A percentile compares a stretch with the other conserved stretches of the same genome.
These are phyloP conservation scores for Cyrtonyx montezumae DNA, from an alignment of 2,113 vertebrate species.

Conservation along the genomic window DNA sequence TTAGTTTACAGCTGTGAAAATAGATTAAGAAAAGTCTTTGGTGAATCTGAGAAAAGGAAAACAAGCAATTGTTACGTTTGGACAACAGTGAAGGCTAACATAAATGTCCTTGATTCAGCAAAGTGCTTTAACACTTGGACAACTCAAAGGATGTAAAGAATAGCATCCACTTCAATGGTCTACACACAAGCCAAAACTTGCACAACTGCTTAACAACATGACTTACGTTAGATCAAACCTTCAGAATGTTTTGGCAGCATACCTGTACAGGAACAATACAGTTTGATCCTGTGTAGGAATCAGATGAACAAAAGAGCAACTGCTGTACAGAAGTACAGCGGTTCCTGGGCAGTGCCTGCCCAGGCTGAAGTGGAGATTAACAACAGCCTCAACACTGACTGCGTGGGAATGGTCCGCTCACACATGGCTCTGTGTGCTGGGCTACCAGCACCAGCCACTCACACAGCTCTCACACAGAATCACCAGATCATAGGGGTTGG, in stretches of 20 bases:
- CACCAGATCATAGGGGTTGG: no score
- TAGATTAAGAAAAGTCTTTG: not conserved
- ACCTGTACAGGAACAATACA: not conserved
- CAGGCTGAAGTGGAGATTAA: not conserved
- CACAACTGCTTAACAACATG: not conserved
- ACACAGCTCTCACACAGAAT: not conserved
- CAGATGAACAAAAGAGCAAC: not conserved
- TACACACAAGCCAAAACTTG: not conserved
- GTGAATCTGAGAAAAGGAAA: conserved; percentile 4
- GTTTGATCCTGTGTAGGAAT: not conserved
- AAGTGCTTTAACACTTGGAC: not conserved
- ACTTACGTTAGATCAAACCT: not conserved
- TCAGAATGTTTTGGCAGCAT: not conserved
- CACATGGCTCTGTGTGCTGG: not conserved
- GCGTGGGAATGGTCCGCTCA: no score
- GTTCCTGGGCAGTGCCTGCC: not conserved
- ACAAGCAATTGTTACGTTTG: not conserved
- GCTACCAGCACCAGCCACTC: not conserved
- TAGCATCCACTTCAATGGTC: not conserved
- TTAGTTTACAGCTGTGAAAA: conserved; percentile 25
- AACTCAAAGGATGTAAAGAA: not conserved
- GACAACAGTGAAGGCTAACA: not conserved
- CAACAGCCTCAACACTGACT: not conserved
- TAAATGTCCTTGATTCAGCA: not conserved
- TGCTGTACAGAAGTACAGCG: not conserved